Evolutionary conservation across 2,113 vertebrate genomes (phyloP).

Genomic region (Entosphenus tridentatus): DNA sequence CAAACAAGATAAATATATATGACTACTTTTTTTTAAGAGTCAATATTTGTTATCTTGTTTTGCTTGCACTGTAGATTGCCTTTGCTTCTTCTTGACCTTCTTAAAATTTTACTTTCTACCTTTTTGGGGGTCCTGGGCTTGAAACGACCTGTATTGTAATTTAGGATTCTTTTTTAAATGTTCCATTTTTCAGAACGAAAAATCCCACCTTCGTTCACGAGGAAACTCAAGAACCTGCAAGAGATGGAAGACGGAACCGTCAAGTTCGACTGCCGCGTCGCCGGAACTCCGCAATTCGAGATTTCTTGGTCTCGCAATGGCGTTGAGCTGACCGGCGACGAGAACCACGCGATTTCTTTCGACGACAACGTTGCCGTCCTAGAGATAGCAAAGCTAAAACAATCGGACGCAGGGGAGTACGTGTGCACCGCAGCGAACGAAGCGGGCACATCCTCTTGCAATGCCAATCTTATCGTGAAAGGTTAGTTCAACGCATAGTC

Average conservation of each 20-base stretch:
- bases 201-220: conserved; percentile 1
- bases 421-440: not conserved
- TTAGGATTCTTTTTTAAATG: not conserved
- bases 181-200: not conserved
- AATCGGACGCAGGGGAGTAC: not conserved
- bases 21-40: too few relatives aligned
- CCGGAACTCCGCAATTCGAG: conserved; percentile 4
- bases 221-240: not conserved
- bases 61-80: too few relatives aligned
- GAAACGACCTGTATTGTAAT: too few relatives aligned
- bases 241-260: not conserved
- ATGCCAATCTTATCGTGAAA: not conserved
- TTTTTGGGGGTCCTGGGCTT: too few relatives aligned
- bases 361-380: not conserved
- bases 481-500: not conserved
- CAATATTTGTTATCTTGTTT: too few relatives aligned
- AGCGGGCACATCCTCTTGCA: not conserved
- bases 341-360: not conserved
- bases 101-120: too few relatives aligned
- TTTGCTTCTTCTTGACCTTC: too few relatives aligned
- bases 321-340: not conserved
- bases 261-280: not conserved
- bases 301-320: conserved; percentile 1
- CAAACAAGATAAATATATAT: too few relatives aligned
- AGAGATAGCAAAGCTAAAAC: not conserved